Base-by-base conservation (phyloP, 1,140 invertebrate genomes). In the Nasonia vitripennis region DNA sequence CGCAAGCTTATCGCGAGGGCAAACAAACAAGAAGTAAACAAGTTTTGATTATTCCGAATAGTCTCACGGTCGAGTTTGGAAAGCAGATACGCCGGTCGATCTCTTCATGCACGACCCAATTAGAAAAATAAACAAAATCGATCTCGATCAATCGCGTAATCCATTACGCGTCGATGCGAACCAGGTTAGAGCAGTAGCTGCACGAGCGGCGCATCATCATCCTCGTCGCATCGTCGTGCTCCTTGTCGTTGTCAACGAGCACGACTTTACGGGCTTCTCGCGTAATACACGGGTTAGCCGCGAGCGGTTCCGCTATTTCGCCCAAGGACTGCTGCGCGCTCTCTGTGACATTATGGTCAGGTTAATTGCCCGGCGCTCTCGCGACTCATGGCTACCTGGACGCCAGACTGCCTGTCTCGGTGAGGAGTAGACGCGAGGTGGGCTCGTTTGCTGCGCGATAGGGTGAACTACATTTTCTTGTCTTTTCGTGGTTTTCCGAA, bases 211-310 rank as follows among this genome's bases (percentile, higher is more conserved):
- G 51, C 27, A 67, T 23, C 48, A 31, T 67, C 3, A 3, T 17
- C 74, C 11, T 45, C 3, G 20, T 23, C 62, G 4, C 48, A 12
- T 31, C 27, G 55, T 34, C 70, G 12, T 37, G 9, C 55, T 62
- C 55, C 17, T 62, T 23, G 74, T 70, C 55, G 78, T 83, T 83
- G 74, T 83, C 82, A 83, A 78, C 31, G 45, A 73, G 37, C 68
- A 62, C 55, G 55, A 62, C 6, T 62, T 20, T n/a, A 70, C 23
- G 51, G 17, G 27, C 31, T 5, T 11, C 23, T 37, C 73, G 31
- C 10, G 14, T 48, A 31, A 78, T 73, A 27, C 20, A 17, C 37
- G 45, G 23, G 34, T 62, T 51, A 27, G 45, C 41, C 23, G 70
- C 0, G n/a, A 20, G 55, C 2, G 41, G 41, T 75, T 83, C 74